phyloP scores from a whole-genome alignment of 2,797 vertebrate genomes.

The Sebastes kiyomatsui region DNA sequence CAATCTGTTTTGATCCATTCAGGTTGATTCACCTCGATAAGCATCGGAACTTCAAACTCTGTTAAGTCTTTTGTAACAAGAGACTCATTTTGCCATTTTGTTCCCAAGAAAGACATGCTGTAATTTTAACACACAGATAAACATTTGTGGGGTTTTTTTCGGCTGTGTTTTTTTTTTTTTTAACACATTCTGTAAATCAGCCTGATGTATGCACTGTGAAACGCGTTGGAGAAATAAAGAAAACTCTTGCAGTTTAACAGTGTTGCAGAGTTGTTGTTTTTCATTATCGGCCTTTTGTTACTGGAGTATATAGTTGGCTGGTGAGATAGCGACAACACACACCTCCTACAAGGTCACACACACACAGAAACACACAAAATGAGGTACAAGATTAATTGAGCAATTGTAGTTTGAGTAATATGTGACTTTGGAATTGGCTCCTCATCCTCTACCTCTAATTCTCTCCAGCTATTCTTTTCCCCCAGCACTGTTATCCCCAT shows the following conservation, averaged over 20 bases:
- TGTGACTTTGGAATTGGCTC: not conserved
- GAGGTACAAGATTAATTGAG: not conserved
- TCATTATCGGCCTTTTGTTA: not conserved
- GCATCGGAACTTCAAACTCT: not conserved
- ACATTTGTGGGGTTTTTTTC: not conserved
- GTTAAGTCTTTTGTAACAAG: not conserved
- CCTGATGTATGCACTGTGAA: not conserved
- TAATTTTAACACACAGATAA: not conserved
- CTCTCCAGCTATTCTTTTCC: not conserved
- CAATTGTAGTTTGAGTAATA: not conserved
- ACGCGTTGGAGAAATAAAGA: not conserved
- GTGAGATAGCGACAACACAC: not conserved
- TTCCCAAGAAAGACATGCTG: not conserved
- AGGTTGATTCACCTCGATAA: slow-evolving; percentile 16
- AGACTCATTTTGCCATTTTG: not conserved
- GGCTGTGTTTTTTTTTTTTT: not conserved
- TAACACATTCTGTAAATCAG: not conserved
- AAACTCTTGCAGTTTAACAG: not conserved
- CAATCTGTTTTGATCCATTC: slow-evolving; percentile 14
- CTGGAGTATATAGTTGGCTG: not conserved
- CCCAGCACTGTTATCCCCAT: not conserved
- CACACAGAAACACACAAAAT: not conserved
- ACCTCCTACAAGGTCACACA: not conserved
- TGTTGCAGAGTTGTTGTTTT: not conserved
- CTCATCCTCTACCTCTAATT: not conserved